phyloP scores from a whole-genome alignment of 2,888 invertebrate species.

The Colostygia pectinataria region DNA sequence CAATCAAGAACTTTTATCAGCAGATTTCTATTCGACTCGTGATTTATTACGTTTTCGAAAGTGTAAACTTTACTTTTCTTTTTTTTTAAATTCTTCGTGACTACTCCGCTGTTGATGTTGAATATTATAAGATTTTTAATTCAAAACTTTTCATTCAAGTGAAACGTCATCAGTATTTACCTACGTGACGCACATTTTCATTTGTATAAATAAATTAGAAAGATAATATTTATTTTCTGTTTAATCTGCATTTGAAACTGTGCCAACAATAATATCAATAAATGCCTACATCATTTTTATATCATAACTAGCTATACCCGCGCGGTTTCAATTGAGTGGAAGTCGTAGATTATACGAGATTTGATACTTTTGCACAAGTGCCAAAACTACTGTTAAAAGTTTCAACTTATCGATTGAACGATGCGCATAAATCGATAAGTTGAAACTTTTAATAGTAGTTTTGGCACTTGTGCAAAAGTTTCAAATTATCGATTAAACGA shows the following conservation, averaged over 20 bases:
- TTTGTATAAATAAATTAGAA: neutral
- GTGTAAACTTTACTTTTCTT: constrained; percentile 16
- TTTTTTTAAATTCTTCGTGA: constrained; percentile 20
- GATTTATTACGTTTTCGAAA: constrained; percentile 31
- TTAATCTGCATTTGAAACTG: constrained; percentile 1
- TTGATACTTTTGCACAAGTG: too few relatives aligned
- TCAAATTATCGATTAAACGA: too few relatives aligned
- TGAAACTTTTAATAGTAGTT: too few relatives aligned
- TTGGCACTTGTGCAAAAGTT: too few relatives aligned
- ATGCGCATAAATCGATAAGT: too few relatives aligned
- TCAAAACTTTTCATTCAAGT: too few relatives aligned
- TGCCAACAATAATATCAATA: constrained; percentile 7
- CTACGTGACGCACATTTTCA: neutral
- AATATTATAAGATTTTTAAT: constrained; percentile 24
- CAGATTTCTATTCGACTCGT: constrained; percentile 20
- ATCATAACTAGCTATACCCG: neutral
- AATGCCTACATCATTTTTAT: neutral
- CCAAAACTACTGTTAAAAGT: too few relatives aligned
- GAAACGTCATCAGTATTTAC: neutral
- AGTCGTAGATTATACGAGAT: too few relatives aligned
- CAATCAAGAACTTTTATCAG: constrained; percentile 16
- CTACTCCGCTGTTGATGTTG: constrained; percentile 24
- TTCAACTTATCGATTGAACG: too few relatives aligned
- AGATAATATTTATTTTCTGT: neutral
- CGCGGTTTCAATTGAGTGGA: too few relatives aligned